Percentiles rank a stretch among this genome's conserved stretches.
phyloP scores from a whole-genome alignment of 2,797 vertebrate species.

The Notolabrus celidotus region DNA sequence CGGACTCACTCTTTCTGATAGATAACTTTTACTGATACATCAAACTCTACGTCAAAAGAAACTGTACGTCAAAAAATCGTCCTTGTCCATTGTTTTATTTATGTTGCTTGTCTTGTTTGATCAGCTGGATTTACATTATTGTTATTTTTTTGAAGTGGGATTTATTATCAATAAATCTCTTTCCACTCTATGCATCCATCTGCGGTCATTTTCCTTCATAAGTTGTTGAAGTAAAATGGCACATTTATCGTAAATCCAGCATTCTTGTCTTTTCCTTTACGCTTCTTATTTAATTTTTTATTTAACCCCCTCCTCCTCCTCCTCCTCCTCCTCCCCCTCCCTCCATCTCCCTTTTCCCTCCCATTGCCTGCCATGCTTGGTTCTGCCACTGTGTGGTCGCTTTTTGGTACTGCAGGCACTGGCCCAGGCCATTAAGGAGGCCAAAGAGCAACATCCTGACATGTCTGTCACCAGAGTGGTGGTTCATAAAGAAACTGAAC shows the following conservation, averaged over 20 bases:
- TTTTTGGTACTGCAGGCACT: slow-evolving; percentile 87
- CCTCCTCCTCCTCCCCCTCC: slow-evolving; percentile 4
- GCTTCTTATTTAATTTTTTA: slow-evolving; percentile 66
- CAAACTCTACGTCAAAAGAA: too few species aligned
- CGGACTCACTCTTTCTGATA: too few species aligned
- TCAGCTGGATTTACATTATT: slow-evolving; percentile 66
- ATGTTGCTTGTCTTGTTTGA: slow-evolving; percentile 50
- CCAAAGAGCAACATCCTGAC: slow-evolving; percentile 99
- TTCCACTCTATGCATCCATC: slow-evolving; percentile 13
- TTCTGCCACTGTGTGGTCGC: slow-evolving; percentile 68
- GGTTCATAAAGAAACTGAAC: slow-evolving; percentile 98
- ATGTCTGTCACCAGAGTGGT: slow-evolving; percentile 99
- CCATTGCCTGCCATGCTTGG: slow-evolving; percentile 67
- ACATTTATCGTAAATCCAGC: slow-evolving; percentile 59
- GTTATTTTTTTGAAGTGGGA: neutral
- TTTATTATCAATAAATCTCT: slow-evolving; percentile 13
- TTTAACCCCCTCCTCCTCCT: slow-evolving; percentile 56
- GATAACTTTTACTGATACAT: too few species aligned
- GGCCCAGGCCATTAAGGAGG: slow-evolving; percentile 99
- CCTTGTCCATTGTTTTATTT: slow-evolving; percentile 42
- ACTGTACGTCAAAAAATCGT: too few species aligned
- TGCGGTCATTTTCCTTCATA: slow-evolving; percentile 51
- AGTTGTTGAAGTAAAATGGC: slow-evolving; percentile 50
- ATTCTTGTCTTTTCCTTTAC: slow-evolving; percentile 59
- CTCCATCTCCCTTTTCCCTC: slow-evolving; percentile 23